Conservation (phyloP, 2,797 vertebrate genomes). For the Salmo trutta region DNA sequence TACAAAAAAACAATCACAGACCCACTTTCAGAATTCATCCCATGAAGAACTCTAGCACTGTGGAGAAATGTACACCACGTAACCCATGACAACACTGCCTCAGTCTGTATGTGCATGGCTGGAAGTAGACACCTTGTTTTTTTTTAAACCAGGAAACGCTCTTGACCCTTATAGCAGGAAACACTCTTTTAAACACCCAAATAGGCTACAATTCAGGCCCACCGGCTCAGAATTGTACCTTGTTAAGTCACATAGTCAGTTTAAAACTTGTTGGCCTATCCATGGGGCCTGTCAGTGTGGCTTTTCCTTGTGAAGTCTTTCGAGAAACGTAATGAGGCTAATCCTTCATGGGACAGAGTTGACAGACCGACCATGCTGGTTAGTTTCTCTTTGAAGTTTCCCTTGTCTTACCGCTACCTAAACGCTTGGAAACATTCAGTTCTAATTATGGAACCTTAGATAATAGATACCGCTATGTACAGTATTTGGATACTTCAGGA, state of each 20-base stretch:
- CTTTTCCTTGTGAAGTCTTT: not conserved
- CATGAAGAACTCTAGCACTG: not conserved
- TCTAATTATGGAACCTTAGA: constrained; percentile 34
- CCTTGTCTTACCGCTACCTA: constrained; percentile 41
- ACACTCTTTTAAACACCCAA: not conserved
- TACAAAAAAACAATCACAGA: constrained; percentile 2
- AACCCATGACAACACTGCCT: not conserved
- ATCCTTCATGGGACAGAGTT: constrained; percentile 33
- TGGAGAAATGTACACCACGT: not conserved
- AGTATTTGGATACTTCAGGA: constrained; percentile 10
- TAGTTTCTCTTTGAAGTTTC: constrained; percentile 35
- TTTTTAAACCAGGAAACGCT: constrained; percentile 13
- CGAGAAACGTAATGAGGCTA: constrained; percentile 11
- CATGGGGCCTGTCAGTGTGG: not conserved
- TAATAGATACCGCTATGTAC: constrained; percentile 6
- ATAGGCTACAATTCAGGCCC: not conserved
- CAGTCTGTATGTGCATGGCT: not conserved
- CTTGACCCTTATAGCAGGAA: constrained; percentile 14
- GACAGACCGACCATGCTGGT: not conserved
- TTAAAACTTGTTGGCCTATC: not conserved
- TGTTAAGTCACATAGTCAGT: not conserved
- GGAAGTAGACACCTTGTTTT: constrained; percentile 9
- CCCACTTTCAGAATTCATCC: constrained; percentile 5
- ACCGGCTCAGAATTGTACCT: not conserved
- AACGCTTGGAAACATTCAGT: constrained; percentile 11